Evolutionary conservation across 2,797 vertebrate species (phyloP).

Genomic region (Bradypodion pumilum): DNA sequence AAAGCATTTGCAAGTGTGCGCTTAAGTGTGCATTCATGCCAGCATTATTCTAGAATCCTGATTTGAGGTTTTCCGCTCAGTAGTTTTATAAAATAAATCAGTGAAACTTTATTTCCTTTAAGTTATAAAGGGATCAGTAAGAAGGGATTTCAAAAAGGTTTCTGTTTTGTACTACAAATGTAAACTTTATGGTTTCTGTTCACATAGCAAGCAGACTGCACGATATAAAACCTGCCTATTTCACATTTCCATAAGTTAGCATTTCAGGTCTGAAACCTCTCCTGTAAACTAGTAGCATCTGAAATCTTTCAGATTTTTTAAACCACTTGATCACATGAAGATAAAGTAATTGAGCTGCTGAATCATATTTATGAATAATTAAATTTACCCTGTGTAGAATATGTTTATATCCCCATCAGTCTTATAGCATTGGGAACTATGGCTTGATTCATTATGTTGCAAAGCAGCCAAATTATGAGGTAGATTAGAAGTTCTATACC

Average conservation of each 20-base stretch:
- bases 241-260: constrained; percentile 11
- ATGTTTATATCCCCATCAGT: background rate
- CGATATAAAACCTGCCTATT: constrained; percentile 4
- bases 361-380: background rate
- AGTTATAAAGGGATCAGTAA: constrained; percentile 23
- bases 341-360: background rate
- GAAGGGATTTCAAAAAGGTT: too few relatives aligned
- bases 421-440: background rate
- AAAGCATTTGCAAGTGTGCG: constrained; percentile 16
- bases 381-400: too few relatives aligned
- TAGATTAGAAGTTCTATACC: background rate
- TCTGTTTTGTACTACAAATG: background rate
- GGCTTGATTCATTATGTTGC: background rate
- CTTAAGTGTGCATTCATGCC: constrained; percentile 32
- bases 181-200: background rate
- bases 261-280: background rate
- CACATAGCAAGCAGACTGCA: background rate
- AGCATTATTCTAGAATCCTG: constrained; percentile 34
- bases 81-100: constrained; percentile 38
- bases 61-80: constrained; percentile 32
- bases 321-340: too few relatives aligned
- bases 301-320: background rate
- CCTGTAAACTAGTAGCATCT: background rate
- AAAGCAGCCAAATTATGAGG: background rate
- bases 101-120: constrained; percentile 13